Evolutionary conservation across 2,797 vertebrate genomes (phyloP).

Genomic region (Todus mexicanus): DNA sequence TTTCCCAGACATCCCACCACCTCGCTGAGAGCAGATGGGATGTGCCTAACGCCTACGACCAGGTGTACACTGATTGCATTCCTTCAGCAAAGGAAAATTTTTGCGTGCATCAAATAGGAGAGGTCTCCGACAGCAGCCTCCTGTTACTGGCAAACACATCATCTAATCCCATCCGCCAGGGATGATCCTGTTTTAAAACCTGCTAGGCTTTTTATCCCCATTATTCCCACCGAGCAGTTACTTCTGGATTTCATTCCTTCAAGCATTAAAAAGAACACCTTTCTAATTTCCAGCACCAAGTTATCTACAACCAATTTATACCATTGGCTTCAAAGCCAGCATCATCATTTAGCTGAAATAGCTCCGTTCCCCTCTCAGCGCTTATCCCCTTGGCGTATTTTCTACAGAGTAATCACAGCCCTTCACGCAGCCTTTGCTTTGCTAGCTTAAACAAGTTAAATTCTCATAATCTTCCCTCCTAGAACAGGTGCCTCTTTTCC

Average conservation of each 20-base stretch:
- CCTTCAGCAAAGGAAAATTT: not conserved
- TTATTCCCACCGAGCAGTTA: not conserved
- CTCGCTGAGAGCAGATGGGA: not conserved
- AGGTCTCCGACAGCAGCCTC: not conserved
- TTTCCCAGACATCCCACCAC: not conserved
- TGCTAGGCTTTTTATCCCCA: not conserved
- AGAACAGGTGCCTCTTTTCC: not conserved
- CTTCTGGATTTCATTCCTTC: not conserved
- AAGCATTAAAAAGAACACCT: not conserved
- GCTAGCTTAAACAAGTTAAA: not conserved
- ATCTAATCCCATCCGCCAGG: not conserved
- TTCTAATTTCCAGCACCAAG: not conserved
- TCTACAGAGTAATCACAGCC: not conserved
- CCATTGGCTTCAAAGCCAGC: not conserved
- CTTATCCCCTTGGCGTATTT: not conserved
- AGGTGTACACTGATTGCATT: not conserved
- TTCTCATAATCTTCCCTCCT: not conserved
- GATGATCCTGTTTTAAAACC: not conserved
- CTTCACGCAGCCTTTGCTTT: not conserved
- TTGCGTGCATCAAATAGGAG: not conserved
- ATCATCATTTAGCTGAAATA: not conserved
- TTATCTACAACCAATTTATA: not conserved
- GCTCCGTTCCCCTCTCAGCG: not conserved
- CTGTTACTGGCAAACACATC: not conserved
- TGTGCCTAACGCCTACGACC: fast-evolving